Base-by-base conservation (phyloP, 2,888 invertebrate species). In the Thera britannica region DNA sequence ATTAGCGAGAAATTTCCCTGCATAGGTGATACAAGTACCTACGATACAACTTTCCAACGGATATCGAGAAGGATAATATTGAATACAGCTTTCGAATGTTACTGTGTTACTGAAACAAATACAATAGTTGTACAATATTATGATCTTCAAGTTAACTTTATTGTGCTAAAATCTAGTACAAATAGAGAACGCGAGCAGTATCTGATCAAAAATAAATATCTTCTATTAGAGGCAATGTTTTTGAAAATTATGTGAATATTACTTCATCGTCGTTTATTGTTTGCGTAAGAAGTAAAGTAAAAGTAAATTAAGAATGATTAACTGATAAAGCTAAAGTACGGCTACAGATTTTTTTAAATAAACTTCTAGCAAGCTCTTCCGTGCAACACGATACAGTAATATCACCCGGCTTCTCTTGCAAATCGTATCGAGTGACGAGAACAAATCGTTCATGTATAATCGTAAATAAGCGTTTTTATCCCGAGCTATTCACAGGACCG, bases 391-490 rank as follows among this genome's bases (percentile, higher is more conserved):
- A 92, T 91, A 90, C 86, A 86, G 88, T 90, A 90, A 91, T 90
- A 85, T 83, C 81, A 76, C 81, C 79, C 80, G 80, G 82, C 85
- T 84, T 81, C 82, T 79, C 79, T 83, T 83, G 84, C 81, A 74
- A 79, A 78, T 79, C 82, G 84, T 90, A 92, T 93, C 92, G 81
- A 85, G 83, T 93, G 89, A 88, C 92, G 88, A 55, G 55, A 35
- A 90, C 90, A 91, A 92, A 92, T 92, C 89, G 90, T 85, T 91
- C 88, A 90, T 92, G 88, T 87, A 92, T 92, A 91, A 91, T 93
- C 87, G 89, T 89, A 90, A 92, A 91, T 91, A 85, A 79, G 79
- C 80, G 90, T 91, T 90, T 92, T 88, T 87, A 86, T 84, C 80
- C 78, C 72, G 74, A 68, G 54, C 87, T 83, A 87, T 90, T 89